Evolutionary conservation across 2,888 invertebrate species (phyloP).

Genomic region (Notodonta ziczac): DNA sequence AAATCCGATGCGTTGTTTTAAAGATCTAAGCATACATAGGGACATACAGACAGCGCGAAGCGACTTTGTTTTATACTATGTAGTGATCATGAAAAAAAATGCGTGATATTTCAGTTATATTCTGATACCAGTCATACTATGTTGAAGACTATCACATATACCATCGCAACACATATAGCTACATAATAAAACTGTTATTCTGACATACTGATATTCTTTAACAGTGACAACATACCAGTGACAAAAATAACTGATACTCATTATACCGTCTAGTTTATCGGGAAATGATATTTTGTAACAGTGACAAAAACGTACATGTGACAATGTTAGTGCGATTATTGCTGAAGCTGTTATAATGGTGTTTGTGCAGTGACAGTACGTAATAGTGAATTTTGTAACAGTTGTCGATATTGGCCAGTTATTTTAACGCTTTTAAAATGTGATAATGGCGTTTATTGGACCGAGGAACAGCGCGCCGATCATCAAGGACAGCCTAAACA

Average conservation of each 20-base stretch:
- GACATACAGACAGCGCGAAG: too few species aligned
- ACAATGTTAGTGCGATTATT: too few species aligned
- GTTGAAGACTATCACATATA: neutral
- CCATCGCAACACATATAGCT: too few species aligned
- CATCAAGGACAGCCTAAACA: conserved; percentile 87
- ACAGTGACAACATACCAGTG: neutral
- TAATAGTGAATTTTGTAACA: neutral
- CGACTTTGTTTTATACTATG: too few species aligned
- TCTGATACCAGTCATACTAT: neutral
- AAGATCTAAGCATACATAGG: too few species aligned
- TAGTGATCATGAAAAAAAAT: too few species aligned
- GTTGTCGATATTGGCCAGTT: conserved; percentile 7
- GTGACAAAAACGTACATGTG: neutral
- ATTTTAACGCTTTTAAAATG: conserved; percentile 61
- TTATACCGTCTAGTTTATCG: neutral
- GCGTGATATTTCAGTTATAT: neutral
- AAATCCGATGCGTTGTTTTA: too few species aligned
- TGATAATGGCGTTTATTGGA: conserved; percentile 80
- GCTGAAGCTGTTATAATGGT: too few species aligned
- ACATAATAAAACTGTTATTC: neutral
- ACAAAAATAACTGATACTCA: neutral
- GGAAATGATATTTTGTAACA: neutral
- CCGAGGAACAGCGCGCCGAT: conserved; percentile 87
- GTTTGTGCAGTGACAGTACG: neutral
- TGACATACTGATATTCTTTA: neutral